Evolutionary conservation across 1,140 invertebrate genomes (phyloP).

Genomic region (Lepidurus packardi): DNA sequence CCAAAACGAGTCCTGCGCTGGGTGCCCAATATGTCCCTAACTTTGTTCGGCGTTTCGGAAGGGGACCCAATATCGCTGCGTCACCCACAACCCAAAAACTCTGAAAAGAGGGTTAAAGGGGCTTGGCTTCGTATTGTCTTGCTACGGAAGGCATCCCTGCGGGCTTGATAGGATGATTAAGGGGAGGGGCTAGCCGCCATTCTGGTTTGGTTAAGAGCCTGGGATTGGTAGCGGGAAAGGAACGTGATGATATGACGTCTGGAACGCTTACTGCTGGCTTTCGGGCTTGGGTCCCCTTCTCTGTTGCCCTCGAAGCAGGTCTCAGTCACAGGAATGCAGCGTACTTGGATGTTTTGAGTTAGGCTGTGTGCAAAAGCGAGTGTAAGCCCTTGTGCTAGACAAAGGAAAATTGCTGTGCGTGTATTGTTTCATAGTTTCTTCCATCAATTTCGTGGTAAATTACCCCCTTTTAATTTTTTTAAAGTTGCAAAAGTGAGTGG

Average conservation of each 20-base stretch:
- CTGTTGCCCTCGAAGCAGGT: not conserved
- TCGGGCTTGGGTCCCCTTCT: not conserved
- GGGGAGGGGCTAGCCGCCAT: not conserved
- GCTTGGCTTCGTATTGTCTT: not conserved
- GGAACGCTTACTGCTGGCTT: not conserved
- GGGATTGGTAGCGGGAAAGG: not conserved
- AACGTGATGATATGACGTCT: not conserved
- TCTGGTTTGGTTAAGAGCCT: not conserved
- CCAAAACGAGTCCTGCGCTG: not conserved
- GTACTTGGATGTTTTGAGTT: not conserved
- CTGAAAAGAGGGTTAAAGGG: not conserved
- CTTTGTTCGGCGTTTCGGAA: not conserved
- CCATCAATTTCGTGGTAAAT: slow-evolving; percentile 11
- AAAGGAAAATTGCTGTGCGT: not conserved
- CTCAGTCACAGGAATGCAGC: slow-evolving; percentile 7
- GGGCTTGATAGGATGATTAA: not conserved
- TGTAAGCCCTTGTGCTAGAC: not conserved
- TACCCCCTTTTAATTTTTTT: not conserved
- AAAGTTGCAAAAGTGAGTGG: not conserved
- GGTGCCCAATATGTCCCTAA: not conserved
- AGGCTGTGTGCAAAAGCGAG: not conserved
- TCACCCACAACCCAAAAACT: not conserved
- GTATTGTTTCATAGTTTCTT: not conserved
- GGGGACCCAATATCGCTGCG: not conserved
- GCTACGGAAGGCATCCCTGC: not conserved